Base-by-base conservation (phyloP, 2,888 invertebrate species). In the Unio pictorum region DNA sequence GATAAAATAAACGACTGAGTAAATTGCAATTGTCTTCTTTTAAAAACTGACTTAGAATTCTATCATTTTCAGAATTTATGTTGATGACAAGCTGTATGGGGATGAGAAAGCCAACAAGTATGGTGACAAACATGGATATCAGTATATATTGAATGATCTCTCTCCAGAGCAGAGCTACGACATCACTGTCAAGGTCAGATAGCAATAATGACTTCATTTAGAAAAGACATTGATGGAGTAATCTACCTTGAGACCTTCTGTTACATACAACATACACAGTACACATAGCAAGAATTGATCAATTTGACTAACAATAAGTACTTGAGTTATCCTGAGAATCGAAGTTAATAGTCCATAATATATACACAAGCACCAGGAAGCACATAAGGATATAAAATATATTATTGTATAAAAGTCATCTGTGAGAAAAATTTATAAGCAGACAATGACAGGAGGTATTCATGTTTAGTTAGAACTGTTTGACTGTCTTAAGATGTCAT, bases 31-130 rank as follows among this genome's bases (percentile, higher is more conserved):
- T 20, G 26, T 7, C 30, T 23, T 23, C 45, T 23, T 20, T 23
- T n/a, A 18, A 23, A 26, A 58, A 8, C 26, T n/a, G 8, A 26
- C 20, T 1, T 26, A 58, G 58, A 23, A 58, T n/a, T 26, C 2
- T 23, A 30, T 62, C 64, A 71, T 59, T 74, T 80, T 17, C 78
- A 87, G 88, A 68, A 78, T 90, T 1, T 89, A 84, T 76, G 75
- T 89, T 28, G 88, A 90, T 80, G 87, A 84, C 26, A 83, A 84
- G 65, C 85, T 83, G 84, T 86, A 87, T 73, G 90, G 88, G n/a
- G 89, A 89, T 74, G 85, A 89, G 8, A 86, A 84, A 60, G 83
- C 87, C 18, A 88, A 82, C 70, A 78, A 80, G 23, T 69, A 84
- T 23, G 79, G 84, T 61, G 86, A 89, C 80, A 83, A 84, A 64